Evolutionary conservation across 2,888 invertebrate genomes (phyloP).

Genomic region (Adelognathus sp.): DNA sequence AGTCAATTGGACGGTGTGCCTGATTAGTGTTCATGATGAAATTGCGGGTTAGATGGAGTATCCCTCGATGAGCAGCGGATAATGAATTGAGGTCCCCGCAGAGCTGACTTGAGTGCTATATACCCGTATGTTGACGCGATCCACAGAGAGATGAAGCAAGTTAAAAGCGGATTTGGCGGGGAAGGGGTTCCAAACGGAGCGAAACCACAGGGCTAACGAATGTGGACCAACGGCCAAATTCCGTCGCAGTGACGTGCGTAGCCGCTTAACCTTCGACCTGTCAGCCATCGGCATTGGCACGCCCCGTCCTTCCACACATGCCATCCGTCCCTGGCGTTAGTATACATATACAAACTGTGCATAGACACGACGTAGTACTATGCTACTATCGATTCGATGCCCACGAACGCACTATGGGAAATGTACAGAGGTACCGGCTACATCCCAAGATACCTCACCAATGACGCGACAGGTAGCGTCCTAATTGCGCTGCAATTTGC

Average conservation of each 20-base stretch:
- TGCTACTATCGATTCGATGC: constrained; percentile 18
- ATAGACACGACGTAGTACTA: constrained; percentile 11
- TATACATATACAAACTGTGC: constrained; percentile 11
- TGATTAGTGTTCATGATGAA: too few species aligned
- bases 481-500: constrained; percentile 58
- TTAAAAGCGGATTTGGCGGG: background rate
- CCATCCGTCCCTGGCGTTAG: constrained; percentile 12
- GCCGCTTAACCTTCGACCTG: constrained; percentile 50
- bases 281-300: constrained; percentile 44
- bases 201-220: constrained; percentile 49
- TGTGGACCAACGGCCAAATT: constrained; percentile 39
- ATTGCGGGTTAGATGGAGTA: too few species aligned
- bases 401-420: constrained; percentile 27
- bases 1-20: too few species aligned
- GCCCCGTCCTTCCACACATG: constrained; percentile 13
- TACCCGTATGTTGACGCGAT: background rate
- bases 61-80: background rate
- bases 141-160: constrained; percentile 1
- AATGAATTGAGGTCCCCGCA: background rate
- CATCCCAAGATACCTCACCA: constrained; percentile 45
- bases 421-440: constrained; percentile 10
- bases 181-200: background rate
- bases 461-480: constrained; percentile 53
- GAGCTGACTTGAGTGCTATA: background rate
- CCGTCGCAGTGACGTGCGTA: constrained; percentile 33